These are phyloP conservation scores for Poeciliopsis retropinna DNA, from an alignment of 2,113 vertebrate genomes.

Conservation along the genomic window DNA sequence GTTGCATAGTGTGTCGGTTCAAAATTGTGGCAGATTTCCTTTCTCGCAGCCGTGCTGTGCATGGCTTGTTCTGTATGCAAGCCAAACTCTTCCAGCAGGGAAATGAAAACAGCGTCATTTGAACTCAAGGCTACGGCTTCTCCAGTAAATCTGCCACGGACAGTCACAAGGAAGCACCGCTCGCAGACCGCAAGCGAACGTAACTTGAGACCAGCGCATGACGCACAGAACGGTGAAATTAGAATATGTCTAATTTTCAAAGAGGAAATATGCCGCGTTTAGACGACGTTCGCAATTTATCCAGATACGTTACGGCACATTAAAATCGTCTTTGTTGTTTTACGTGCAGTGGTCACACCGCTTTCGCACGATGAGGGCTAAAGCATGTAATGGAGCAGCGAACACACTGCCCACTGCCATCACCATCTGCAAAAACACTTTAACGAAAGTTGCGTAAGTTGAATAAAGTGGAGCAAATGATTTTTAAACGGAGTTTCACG, in stretches of 20 bases:
- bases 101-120: slow-evolving; percentile 1
- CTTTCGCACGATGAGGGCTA: neutral
- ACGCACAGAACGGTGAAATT: neutral
- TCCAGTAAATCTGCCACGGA: neutral
- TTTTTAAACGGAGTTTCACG: neutral
- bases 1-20: neutral
- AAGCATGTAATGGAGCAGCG: neutral
- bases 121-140: neutral
- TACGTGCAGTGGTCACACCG: neutral
- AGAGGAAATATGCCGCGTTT: too few relatives aligned
- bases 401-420: neutral
- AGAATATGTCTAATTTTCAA: neutral
- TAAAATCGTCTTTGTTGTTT: neutral
- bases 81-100: neutral
- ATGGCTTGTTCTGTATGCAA: neutral
- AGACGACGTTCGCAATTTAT: neutral
- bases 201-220: neutral
- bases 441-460: neutral
- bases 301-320: neutral
- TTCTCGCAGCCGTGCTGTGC: neutral
- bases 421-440: neutral
- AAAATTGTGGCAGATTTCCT: neutral
- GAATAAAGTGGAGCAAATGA: neutral
- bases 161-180: neutral
- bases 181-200: neutral